Conservation (phyloP, 1,140 invertebrate species). For the Drosophila parabipectinata region DNA sequence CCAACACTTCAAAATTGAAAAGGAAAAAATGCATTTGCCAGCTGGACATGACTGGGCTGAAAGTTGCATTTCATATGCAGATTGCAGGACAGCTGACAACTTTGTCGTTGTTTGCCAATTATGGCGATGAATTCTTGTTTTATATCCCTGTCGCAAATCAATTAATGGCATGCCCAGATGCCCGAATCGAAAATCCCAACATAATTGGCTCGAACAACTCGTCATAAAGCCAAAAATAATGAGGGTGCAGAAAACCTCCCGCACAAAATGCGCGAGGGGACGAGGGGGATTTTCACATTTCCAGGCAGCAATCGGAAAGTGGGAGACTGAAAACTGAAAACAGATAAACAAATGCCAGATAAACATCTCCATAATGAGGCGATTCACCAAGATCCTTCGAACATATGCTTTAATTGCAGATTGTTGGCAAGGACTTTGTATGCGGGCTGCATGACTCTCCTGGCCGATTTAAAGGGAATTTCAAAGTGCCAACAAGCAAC, state of each 20-base stretch:
- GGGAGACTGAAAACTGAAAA: constrained; percentile 43
- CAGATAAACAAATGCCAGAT: constrained; percentile 64
- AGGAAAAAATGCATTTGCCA: constrained; percentile 23
- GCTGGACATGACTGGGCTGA: constrained; percentile 68
- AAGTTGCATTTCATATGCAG: constrained; percentile 60
- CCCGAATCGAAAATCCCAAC: constrained; percentile 57
- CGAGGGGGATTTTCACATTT: constrained; percentile 49
- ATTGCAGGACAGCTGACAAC: constrained; percentile 58
- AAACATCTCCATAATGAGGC: constrained; percentile 73
- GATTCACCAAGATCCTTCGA: constrained; percentile 42
- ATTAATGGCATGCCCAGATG: constrained; percentile 47
- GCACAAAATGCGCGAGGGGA: constrained; percentile 22
- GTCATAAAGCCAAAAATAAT: constrained; percentile 77
- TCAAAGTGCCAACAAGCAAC: constrained; percentile 58
- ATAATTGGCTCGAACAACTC: constrained; percentile 69
- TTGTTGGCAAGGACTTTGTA: constrained; percentile 63
- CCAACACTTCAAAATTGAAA: constrained; percentile 2
- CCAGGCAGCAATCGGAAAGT: constrained; percentile 6
- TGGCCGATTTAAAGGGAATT: neutral
- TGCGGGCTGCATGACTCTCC: constrained; percentile 24
- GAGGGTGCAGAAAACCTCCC: constrained; percentile 59
- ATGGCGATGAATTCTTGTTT: constrained; percentile 39
- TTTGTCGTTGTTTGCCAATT: constrained; percentile 48
- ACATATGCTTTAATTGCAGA: constrained; percentile 79
- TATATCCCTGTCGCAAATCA: constrained; percentile 44